Evolutionary conservation across 2,888 invertebrate species (phyloP), one percentile per base, ranked within the genome.

Genomic region (Patella pellucida): DNA sequence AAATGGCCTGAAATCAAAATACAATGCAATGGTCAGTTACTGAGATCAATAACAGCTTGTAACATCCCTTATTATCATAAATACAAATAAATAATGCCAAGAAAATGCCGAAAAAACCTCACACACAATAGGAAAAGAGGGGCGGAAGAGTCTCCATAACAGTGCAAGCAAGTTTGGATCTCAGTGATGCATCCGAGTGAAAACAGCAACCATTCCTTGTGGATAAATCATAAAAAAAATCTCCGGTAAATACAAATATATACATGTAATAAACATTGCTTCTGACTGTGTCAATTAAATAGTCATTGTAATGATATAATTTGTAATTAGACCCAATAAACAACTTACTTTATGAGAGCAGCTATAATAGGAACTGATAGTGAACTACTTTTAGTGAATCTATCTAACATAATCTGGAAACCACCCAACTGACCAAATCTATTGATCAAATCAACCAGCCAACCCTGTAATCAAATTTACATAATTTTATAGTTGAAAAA

Each of bases 361-460:
- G 95, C 94, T 81, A 96, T 95, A 78, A 96, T 93, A 75, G 95
- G 94, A 80, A 96, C 94, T 78, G 94, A 94, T 82, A 96, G 92
- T 86, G 93, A 93, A 84, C 93, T 92, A 72, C 88, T 87, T 95
- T 82, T 84, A 70, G 82, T 85, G 81, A 91, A 90, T 72, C 91
- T 85, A 71, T 90, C 89, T 72, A 88, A 82, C 69, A 91, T 77
- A 19, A 95, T 95, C 86, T 96, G 94, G 92, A 98, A 98, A 76
- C 98, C 98, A 76, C 95, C 95, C 78, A 96, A 92, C 89, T 94
- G 94, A 16, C 98, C 98, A 92, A 98, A 98, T 88, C 95, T 94
- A 93, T 98, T 98, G 79, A 98, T 95, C 82, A 98, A 93, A 93
- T 98, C 97, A 79, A 98, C 97, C 82, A 98, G 94, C 98, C 98